Conservation (phyloP, 1,140 invertebrate species). For the Papilio polyxenes region DNA sequence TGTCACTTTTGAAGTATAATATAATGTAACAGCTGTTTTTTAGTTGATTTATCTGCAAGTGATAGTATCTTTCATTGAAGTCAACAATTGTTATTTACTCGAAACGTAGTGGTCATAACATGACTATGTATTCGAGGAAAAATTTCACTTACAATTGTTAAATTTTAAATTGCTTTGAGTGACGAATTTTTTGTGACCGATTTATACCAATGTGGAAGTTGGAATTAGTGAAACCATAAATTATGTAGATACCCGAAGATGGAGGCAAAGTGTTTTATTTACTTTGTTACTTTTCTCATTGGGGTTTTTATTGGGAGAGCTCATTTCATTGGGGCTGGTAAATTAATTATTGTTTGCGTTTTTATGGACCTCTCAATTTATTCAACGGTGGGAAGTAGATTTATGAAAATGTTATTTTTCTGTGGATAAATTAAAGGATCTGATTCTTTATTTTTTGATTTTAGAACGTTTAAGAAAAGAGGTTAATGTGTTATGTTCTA, state of each 20-base stretch:
- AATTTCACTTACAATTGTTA: neutral
- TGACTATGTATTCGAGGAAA: neutral
- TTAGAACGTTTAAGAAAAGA: no score
- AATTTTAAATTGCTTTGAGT: neutral
- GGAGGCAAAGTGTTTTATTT: conserved; percentile 27
- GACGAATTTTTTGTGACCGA: neutral
- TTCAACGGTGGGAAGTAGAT: neutral
- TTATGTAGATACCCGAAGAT: conserved; percentile 19
- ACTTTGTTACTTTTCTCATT: conserved; percentile 27
- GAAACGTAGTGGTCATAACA: neutral
- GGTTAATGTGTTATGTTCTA: no score
- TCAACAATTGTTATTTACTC: neutral
- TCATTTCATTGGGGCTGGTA: conserved; percentile 15
- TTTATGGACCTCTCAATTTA: neutral
- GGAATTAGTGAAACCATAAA: conserved; percentile 24
- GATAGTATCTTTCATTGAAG: neutral
- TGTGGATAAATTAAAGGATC: neutral
- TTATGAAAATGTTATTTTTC: neutral
- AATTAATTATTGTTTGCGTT: conserved; percentile 1
- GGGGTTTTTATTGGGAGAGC: conserved; percentile 1
- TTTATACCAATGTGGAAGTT: neutral
- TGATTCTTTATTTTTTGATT: no score
- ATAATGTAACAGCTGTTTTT: neutral
- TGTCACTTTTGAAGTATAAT: no score
- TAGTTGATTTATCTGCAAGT: neutral